Evolutionary conservation across 2,888 invertebrate species (phyloP).

Genomic region (Slavum lentiscoides): DNA sequence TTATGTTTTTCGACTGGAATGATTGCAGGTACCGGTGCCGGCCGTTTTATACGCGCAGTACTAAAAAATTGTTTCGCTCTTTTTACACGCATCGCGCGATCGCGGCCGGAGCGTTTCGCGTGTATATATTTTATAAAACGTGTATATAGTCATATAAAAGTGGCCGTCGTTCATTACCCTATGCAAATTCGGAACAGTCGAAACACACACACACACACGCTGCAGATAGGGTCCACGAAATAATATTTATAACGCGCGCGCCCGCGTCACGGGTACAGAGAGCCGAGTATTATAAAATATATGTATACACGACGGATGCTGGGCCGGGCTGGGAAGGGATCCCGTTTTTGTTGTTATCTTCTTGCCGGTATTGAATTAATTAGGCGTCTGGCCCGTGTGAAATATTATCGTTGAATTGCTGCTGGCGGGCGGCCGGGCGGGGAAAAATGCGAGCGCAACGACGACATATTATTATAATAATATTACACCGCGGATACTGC

Average conservation of each 20-base stretch:
- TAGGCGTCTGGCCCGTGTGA: conserved; percentile 43
- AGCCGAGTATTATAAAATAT: no score
- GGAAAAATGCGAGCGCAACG: not conserved
- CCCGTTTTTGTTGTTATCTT: conserved; percentile 53
- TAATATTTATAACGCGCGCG: conserved; percentile 47
- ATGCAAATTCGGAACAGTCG: conserved; percentile 44
- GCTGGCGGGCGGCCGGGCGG: conserved; percentile 27
- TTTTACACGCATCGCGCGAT: no score
- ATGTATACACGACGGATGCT: not conserved
- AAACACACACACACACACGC: conserved; percentile 40
- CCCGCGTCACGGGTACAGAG: no score
- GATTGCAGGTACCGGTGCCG: no score
- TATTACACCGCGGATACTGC: no score
- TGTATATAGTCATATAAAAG: conserved; percentile 37
- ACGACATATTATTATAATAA: not conserved
- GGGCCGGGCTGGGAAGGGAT: not conserved
- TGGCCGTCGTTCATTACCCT: conserved; percentile 51
- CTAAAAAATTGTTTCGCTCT: no score
- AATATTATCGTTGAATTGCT: conserved; percentile 50
- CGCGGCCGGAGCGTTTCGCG: no score
- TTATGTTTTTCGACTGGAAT: no score
- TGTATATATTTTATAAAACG: no score
- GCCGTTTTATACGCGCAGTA: no score
- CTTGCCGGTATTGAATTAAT: conserved; percentile 52
- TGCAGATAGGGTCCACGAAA: conserved; percentile 39